phyloP scores from a whole-genome alignment of 2,888 invertebrate species.

The Philereme vetulata region DNA sequence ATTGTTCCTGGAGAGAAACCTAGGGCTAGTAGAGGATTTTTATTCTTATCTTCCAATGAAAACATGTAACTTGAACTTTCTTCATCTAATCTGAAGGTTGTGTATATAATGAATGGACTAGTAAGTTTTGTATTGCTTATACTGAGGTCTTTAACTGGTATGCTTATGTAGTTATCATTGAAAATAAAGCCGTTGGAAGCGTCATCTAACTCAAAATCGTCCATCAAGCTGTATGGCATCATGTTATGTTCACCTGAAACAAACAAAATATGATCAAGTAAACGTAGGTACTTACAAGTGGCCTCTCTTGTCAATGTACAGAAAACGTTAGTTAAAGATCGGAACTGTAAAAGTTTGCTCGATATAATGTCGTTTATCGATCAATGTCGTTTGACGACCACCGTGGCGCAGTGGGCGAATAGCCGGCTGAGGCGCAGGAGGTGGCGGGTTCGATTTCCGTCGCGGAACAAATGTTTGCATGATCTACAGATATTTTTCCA shows the following conservation, averaged over 20 bases:
- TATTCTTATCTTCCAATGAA: constrained; percentile 47
- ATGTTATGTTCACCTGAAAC: constrained; percentile 55
- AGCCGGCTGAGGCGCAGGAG: too few species aligned
- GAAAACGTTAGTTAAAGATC: too few species aligned
- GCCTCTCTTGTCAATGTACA: too few species aligned
- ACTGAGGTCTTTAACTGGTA: constrained; percentile 33
- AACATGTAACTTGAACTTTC: constrained; percentile 53
- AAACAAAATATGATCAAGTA: constrained; percentile 27
- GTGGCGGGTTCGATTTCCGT: too few species aligned
- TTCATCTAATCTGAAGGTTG: constrained; percentile 49
- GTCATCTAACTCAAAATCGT: constrained; percentile 4
- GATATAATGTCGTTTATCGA: too few species aligned
- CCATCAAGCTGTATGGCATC: constrained; percentile 27
- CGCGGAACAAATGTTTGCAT: too few species aligned
- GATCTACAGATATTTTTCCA: too few species aligned
- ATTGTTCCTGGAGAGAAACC: constrained; percentile 41
- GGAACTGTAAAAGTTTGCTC: too few species aligned
- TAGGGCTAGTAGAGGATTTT: constrained; percentile 43
- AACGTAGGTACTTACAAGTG: too few species aligned
- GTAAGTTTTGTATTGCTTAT: constrained; percentile 38
- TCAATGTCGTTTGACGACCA: too few species aligned
- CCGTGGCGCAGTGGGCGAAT: too few species aligned
- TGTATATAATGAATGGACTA: constrained; percentile 55
- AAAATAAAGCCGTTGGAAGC: constrained; percentile 21
- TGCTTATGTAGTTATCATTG: constrained; percentile 16